Conservation (phyloP, 2,797 vertebrate genomes). For the Sebastes steindachneri region DNA sequence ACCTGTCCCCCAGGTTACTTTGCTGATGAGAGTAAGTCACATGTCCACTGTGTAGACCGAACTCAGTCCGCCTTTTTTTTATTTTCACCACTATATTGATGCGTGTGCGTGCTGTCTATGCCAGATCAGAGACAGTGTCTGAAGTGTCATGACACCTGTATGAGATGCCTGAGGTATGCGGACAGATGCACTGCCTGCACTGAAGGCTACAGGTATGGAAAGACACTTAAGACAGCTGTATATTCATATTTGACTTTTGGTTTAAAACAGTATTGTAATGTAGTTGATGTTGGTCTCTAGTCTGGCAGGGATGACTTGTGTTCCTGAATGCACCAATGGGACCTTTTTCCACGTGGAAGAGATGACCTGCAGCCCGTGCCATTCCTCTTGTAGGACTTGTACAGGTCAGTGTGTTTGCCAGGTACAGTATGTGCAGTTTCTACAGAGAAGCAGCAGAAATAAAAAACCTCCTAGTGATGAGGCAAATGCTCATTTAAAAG, state of each 20-base stretch:
- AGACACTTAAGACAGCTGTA: neutral
- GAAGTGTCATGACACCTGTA: conserved; percentile 88
- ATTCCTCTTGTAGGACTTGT: conserved; percentile 84
- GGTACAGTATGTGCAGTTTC: neutral
- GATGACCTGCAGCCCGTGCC: conserved; percentile 85
- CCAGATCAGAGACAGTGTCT: conserved; percentile 88
- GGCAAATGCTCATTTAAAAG: neutral
- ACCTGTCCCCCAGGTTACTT: conserved; percentile 84
- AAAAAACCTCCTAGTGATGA: neutral
- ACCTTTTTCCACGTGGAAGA: conserved; percentile 89
- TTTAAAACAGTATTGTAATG: neutral
- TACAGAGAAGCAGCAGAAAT: neutral
- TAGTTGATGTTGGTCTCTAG: conserved; percentile 64
- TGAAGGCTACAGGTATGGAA: conserved; percentile 88
- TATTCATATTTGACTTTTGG: neutral
- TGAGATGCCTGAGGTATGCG: conserved; percentile 82
- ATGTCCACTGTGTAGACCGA: neutral
- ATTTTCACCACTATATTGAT: neutral
- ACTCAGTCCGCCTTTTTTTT: neutral
- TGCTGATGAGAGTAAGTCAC: conserved; percentile 85
- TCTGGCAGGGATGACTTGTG: conserved; percentile 87
- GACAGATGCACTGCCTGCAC: conserved; percentile 89
- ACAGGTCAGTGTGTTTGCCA: conserved; percentile 78
- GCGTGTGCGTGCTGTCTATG: neutral
- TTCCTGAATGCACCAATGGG: conserved; percentile 86